Percentiles rank a stretch among this genome's conserved stretches.
These are phyloP conservation scores for Ceyx margarethae DNA, from an alignment of 2,113 vertebrate genomes.

Conservation along the genomic window DNA sequence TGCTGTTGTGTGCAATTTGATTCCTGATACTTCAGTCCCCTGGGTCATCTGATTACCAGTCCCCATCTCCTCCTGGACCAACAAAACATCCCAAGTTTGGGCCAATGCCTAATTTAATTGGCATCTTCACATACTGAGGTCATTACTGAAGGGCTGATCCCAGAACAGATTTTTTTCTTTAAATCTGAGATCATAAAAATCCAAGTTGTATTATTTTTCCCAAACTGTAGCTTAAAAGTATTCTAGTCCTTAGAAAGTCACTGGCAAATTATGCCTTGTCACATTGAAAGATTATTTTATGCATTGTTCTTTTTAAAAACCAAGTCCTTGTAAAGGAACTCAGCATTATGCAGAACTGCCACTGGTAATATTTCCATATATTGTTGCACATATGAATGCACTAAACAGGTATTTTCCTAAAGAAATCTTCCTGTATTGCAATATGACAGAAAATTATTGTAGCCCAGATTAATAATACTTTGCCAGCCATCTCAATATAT, in stretches of 20 bases:
- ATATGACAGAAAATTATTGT: background rate
- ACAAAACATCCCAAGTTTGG: background rate
- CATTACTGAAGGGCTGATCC: background rate
- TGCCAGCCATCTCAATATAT: background rate
- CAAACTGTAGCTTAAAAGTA: background rate
- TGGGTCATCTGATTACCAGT: background rate
- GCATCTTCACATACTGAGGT: background rate
- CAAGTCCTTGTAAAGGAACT: background rate
- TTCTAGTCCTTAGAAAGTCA: background rate
- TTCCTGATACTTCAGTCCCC: background rate
- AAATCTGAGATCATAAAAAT: background rate
- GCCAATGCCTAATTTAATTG: background rate
- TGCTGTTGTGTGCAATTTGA: background rate
- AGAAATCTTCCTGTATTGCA: background rate
- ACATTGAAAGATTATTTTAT: background rate
- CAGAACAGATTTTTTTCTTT: background rate
- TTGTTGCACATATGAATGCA: background rate
- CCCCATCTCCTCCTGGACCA: background rate
- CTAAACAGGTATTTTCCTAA: background rate
- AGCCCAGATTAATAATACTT: background rate
- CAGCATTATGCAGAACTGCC: background rate
- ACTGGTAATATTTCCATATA: background rate
- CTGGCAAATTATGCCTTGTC: background rate
- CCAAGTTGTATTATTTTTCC: background rate
- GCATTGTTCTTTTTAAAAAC: background rate